Evolutionary conservation across 2,113 vertebrate species (phyloP), one percentile per base, ranked within the genome.

Genomic region (Lamprologus sp.): DNA sequence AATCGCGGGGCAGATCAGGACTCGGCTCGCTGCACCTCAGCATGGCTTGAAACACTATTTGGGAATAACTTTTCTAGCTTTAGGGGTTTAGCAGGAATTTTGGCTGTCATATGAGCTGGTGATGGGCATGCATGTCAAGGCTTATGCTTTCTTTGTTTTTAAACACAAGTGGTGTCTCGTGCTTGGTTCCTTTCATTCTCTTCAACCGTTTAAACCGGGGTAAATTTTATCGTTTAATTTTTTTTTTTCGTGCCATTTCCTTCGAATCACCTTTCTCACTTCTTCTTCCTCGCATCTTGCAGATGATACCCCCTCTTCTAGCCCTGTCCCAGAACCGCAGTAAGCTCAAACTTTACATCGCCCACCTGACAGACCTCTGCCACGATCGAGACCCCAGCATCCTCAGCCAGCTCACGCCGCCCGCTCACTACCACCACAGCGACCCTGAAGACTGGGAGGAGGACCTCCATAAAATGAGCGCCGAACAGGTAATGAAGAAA

Each of bases 311-410:
- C 93, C 96, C 98, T 97, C 97, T 99, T 89, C 91, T 99, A 97
- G 98, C 98, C 95, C 97, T 98, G 79, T 97, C 97, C 91, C 97
- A 99, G 96, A 98, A 98, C 95, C 97, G 97, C 97, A 98, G 98
- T 95, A 98, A 98, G 94, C 96, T 98, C 95, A 98, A 98, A 96
- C 97, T 99, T 95, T 98, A 99, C 96, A 98, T 98, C 84, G 97
- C 97, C 95, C 98, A 99, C 95, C 97, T 99, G 97, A 99, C 97
- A 80, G 97, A 97, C 95, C 97, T 97, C 54, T 98, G 97, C 97
- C 98, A 98, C 65, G 97, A 98, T 86, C 97, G 98, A 88, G 98
- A 99, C 95, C 98, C 97, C 92, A 95, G 97, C 94, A 99, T 99
- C 90, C 97, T 99, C 88, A 97, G 96, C 68, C 97, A 97, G 79